Percentiles rank a stretch among this genome's conserved stretches.
phyloP scores from a whole-genome alignment of 2,888 invertebrate species.

The Campopleginae sp. region DNA sequence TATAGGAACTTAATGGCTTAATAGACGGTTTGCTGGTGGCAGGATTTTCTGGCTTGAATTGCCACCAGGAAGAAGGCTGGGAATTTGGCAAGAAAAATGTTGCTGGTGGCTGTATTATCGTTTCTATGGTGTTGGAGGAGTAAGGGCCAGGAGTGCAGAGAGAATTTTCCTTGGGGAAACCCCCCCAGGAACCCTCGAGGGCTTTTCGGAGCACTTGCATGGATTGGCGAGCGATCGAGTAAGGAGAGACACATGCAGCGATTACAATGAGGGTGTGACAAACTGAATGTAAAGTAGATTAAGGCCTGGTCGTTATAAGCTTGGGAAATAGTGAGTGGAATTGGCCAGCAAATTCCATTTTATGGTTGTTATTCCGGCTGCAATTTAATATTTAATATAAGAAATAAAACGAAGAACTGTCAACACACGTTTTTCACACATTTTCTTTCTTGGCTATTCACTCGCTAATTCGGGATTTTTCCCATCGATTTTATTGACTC shows the following conservation, averaged over 20 bases:
- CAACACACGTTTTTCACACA: conserved; percentile 37
- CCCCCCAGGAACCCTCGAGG: conserved; percentile 42
- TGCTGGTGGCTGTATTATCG: conserved; percentile 73
- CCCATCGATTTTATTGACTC: neutral
- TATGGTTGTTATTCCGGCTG: conserved; percentile 16
- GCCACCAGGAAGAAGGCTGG: conserved; percentile 33
- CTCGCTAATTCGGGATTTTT: neutral
- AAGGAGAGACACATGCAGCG: conserved; percentile 18
- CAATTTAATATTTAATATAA: conserved; percentile 40
- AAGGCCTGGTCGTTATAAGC: conserved; percentile 14
- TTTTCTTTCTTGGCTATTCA: neutral
- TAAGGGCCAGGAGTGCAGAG: conserved; percentile 48
- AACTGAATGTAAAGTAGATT: conserved; percentile 49
- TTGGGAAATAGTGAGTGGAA: neutral
- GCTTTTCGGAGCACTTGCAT: conserved; percentile 37
- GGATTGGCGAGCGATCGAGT: conserved; percentile 3
- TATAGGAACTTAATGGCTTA: conserved; percentile 43
- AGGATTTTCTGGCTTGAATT: conserved; percentile 59
- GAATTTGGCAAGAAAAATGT: conserved; percentile 24
- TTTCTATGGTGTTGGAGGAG: conserved; percentile 31
- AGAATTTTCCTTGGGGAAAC: conserved; percentile 41
- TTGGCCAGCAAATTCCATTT: conserved; percentile 32
- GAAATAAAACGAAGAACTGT: conserved; percentile 32
- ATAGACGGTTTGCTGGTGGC: conserved; percentile 65
- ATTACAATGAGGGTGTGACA: conserved; percentile 17